Evolutionary conservation across 2,888 invertebrate genomes (phyloP), one percentile per base, ranked within the genome.

Genomic region (Sphaerophoria taeniata): DNA sequence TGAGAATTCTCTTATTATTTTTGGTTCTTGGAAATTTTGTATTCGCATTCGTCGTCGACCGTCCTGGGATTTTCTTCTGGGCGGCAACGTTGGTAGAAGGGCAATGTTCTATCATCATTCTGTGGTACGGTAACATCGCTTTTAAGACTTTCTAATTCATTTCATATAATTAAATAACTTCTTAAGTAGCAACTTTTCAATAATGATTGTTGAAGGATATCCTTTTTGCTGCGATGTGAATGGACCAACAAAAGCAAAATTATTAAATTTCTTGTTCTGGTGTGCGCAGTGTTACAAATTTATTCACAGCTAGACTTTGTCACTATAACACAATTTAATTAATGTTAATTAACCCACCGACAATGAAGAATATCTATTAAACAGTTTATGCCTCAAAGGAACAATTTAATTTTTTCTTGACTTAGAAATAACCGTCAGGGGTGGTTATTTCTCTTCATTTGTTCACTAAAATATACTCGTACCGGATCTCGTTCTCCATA

Each of bases 401-500:
- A 60, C 47, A 45, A 53, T 24, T 24, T 24, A 2, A 24, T 24
- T 74, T 61, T 79, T 69, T 69, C 63, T 73, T 69, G 16, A 61
- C 1, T 24, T 39, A 34, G 47, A 49, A 69, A 24, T 24, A 24
- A 24, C 24, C 61, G 39, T 61, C 60, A 39, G 12, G 47, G 36
- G 53, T 45, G 67, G 61, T 80, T 80, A n/a, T 80, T 65, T 81
- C 76, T 81, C n/a, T 81, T n/a, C 70, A 56, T 80, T 75, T 63
- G 61, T 80, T n/a, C n/a, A n/a, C n/a, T n/a, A 76, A 81, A n/a
- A n/a, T n/a, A 76, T 81, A 43, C 65, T 24, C 1, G 24, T 24
- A 24, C 56, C 33, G n/a, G 58, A 39, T 9, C 49, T 24, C 24
- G 24, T 24, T 24, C 24, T 24, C 24, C 1, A 24, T 2, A 24